These are phyloP conservation scores for Crocodylus rhombifer DNA, from an alignment of 2,797 vertebrate genomes.

Conservation along the genomic window DNA sequence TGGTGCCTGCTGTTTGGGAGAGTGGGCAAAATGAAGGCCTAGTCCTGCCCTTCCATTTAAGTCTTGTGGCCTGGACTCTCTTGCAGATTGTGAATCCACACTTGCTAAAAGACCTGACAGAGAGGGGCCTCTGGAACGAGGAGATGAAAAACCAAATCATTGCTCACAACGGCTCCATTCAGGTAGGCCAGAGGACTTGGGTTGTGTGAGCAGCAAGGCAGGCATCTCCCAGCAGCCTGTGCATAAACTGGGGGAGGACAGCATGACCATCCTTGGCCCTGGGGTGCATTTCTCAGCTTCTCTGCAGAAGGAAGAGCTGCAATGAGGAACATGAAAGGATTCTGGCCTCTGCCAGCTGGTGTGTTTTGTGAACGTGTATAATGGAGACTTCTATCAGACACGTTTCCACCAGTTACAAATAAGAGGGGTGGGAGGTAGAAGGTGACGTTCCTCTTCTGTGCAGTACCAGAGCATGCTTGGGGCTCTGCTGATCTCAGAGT, in stretches of 20 bases:
- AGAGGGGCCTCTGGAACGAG: constrained; percentile 93
- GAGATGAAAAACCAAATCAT: constrained; percentile 99
- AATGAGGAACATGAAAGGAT: rapidly evolving
- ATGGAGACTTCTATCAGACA: neutral
- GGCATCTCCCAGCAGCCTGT: rapidly evolving
- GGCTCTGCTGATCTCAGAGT: rapidly evolving
- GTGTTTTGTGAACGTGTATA: neutral
- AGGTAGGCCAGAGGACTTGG: constrained; percentile 79
- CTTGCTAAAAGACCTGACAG: constrained; percentile 95
- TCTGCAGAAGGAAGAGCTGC: neutral
- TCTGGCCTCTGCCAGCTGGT: neutral
- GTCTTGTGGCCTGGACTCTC: neutral
- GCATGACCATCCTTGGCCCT: neutral
- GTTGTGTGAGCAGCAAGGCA: rapidly evolving
- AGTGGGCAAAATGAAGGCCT: rapidly evolving
- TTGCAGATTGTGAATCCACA: constrained; percentile 96
- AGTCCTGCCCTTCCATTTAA: neutral
- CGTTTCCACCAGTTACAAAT: rapidly evolving
- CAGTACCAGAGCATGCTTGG: neutral
- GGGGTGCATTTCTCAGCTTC: neutral
- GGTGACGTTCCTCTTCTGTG: neutral
- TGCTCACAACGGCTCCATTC: constrained; percentile 93
- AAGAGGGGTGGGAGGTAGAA: neutral
- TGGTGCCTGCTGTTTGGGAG: rapidly evolving
- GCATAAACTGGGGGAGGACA: neutral